Evolutionary conservation across 1,140 invertebrate species (phyloP).

Genomic region (Zeugodacus cucurbitae): DNA sequence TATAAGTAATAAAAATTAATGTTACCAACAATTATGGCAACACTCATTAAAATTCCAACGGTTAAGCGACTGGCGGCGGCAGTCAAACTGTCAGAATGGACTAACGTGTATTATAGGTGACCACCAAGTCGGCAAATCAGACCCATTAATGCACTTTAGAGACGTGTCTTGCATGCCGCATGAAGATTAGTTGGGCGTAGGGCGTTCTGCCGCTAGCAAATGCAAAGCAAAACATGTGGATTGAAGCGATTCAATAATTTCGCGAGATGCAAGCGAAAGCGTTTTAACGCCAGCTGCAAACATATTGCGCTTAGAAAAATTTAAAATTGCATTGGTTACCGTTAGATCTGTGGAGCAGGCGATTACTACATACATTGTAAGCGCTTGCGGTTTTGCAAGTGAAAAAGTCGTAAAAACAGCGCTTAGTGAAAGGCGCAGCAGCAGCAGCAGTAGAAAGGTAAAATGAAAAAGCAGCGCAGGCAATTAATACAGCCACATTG

Average conservation of each 20-base stretch:
- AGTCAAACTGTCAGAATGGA: background rate
- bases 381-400: background rate
- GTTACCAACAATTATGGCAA: background rate
- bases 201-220: background rate
- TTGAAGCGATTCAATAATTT: background rate
- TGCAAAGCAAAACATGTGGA: background rate
- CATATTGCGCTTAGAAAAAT: background rate
- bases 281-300: background rate
- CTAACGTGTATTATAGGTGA: background rate
- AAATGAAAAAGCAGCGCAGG: background rate
- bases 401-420: background rate
- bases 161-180: background rate
- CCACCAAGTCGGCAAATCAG: background rate
- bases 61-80: background rate
- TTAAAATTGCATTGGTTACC: background rate
- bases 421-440: background rate
- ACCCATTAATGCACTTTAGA: background rate
- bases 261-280: background rate
- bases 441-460: background rate
- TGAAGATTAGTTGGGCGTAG: background rate
- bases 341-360: background rate
- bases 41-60: conserved; percentile 20
- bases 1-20: background rate
- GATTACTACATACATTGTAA: background rate
- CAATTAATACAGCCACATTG: background rate